Percentiles rank a stretch among this genome's conserved stretches.
Evolutionary conservation across 2,888 invertebrate genomes (phyloP).

Genomic region (Syrphus vitripennis): DNA sequence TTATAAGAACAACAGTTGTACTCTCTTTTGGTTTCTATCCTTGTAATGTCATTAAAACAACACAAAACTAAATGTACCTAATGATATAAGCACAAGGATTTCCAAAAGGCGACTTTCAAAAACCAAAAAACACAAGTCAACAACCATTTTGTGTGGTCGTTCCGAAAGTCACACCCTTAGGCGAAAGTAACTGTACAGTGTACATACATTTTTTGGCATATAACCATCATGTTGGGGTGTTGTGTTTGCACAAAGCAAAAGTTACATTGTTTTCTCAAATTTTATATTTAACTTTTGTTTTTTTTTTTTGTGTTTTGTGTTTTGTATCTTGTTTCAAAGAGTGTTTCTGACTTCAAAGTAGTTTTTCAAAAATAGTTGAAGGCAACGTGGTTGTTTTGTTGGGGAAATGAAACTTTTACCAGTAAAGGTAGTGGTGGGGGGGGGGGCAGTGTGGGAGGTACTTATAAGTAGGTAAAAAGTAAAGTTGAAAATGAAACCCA

Average conservation of each 20-base stretch:
- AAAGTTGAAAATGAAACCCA: constrained; percentile 18
- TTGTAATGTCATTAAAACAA: constrained; percentile 8
- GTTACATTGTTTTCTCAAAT: constrained; percentile 47
- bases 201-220: neutral
- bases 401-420: constrained; percentile 38
- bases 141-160: constrained; percentile 18
- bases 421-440: neutral
- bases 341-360: constrained; percentile 48
- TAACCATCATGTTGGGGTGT: constrained; percentile 38
- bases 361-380: constrained; percentile 36
- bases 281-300: constrained; percentile 7
- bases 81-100: neutral
- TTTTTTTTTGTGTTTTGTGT: neutral
- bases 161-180: constrained; percentile 22
- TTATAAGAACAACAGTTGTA: neutral
- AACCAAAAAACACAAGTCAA: constrained; percentile 9
- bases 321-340: constrained; percentile 11
- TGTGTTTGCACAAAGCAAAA: constrained; percentile 60
- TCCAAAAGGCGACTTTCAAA: neutral
- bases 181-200: neutral
- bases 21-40: neutral
- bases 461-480: neutral
- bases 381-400: constrained; percentile 35
- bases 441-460: neutral
- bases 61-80: neutral